phyloP scores from a whole-genome alignment of 2,113 vertebrate genomes.

The Lampris incognitus region DNA sequence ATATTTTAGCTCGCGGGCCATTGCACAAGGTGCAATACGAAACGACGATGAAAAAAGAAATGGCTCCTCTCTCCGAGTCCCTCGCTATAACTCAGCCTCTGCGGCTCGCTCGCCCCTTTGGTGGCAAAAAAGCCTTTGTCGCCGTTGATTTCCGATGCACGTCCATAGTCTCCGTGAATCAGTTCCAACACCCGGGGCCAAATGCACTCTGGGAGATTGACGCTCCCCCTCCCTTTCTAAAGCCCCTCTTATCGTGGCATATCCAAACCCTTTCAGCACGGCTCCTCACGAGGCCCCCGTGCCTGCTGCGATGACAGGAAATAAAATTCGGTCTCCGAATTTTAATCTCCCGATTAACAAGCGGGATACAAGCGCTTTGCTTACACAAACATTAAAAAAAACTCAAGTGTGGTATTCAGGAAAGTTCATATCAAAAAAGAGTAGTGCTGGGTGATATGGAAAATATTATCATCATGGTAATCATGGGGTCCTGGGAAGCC shows the following conservation, averaged over 20 bases:
- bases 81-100: constrained; percentile 68
- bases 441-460: too few relatives aligned
- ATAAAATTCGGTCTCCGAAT: too few relatives aligned
- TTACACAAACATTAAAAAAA: too few relatives aligned
- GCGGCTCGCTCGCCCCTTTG: constrained; percentile 52
- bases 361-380: too few relatives aligned
- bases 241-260: constrained; percentile 8
- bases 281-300: constrained; percentile 1
- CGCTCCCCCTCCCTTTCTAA: constrained; percentile 22
- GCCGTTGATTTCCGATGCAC: constrained; percentile 41
- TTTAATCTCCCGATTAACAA: too few relatives aligned
- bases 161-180: too few relatives aligned
- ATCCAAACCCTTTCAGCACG: constrained; percentile 60
- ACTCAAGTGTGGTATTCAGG: too few relatives aligned
- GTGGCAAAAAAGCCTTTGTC: constrained; percentile 62
- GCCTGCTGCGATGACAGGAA: too few relatives aligned
- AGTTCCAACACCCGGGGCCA: constrained; percentile 48
- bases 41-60: constrained; percentile 75
- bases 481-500: too few relatives aligned
- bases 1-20: constrained; percentile 73
- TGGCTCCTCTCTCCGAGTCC: constrained; percentile 68
- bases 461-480: too few relatives aligned
- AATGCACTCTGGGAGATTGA: constrained; percentile 48
- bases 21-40: constrained; percentile 69
- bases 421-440: too few relatives aligned